Base-by-base conservation (phyloP, 2,113 vertebrate genomes). In the Macrotus californicus region DNA sequence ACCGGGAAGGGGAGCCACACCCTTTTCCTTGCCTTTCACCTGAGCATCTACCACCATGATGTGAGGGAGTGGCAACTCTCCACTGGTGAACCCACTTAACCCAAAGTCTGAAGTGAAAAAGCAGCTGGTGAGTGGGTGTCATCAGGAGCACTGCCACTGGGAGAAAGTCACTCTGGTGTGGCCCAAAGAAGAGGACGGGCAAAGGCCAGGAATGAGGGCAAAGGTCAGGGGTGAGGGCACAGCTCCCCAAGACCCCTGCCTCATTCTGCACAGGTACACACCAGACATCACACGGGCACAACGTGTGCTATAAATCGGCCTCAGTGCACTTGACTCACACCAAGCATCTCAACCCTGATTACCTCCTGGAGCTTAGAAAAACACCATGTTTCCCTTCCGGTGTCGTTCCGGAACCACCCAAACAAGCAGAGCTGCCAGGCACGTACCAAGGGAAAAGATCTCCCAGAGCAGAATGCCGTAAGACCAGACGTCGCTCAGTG, bases 391-490 rank as follows among this genome's bases (percentile, higher is more conserved):
- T 67, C 72, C 76, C 87, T 84, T 59, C 54, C 56, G 5, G 26
- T 0, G 15, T 2, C 41, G 16, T 46, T 67, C 56, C 56, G 84
- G 34, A 67, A 64, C 50, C 43, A n/a, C 31, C 48, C 75, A 18
- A n/a, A 75, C 5, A 9, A 73, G 39, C 21, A 3, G 15, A 43
- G 41, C 5, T 1, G 13, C 6, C 24, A 52, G 91, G 85, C 89
- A 96, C 99, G 34, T 98, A 99, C 99, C 99, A 82, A 99, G 98
- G 81, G 99, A 99, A 97, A 99, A 99, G 97, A 99, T 99, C 98
- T 99, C 99, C 99, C 99, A 99, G 43, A 99, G 98, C 79, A 99
- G 99, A 97, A 99, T 99, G 75, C 99, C 99, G 0, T 99, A 99
- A 73, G 99, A 99, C 99, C 99, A 99, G 95, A 99, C 99, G 14